Conservation (phyloP, 2,888 invertebrate species). For the Junonia oenone region DNA sequence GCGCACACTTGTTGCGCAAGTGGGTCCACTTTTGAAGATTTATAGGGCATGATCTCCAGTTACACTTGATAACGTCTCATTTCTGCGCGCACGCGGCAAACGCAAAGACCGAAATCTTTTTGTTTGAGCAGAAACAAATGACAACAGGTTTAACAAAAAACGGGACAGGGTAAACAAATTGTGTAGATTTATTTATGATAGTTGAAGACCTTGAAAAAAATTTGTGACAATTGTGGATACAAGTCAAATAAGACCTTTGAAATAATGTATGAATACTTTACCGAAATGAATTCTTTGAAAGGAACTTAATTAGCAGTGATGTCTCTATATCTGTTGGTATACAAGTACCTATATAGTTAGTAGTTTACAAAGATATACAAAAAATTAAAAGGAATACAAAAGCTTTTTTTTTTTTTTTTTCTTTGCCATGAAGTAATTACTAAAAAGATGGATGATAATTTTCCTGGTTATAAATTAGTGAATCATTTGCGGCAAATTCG, state of each 20-base stretch:
- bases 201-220: constrained; percentile 7
- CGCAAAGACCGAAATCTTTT: constrained; percentile 41
- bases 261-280: not conserved
- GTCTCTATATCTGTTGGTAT: not conserved
- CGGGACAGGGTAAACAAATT: constrained; percentile 2
- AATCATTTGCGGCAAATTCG: constrained; percentile 10
- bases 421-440: not conserved
- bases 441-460: not conserved
- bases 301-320: not conserved
- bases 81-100: constrained; percentile 44
- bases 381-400: too few species aligned
- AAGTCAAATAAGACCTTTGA: not conserved
- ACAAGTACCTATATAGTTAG: too few species aligned
- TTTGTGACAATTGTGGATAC: constrained; percentile 4
- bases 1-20: constrained; percentile 67
- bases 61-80: constrained; percentile 69
- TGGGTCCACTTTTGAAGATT: constrained; percentile 61
- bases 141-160: constrained; percentile 37
- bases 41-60: constrained; percentile 63
- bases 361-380: too few species aligned
- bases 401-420: too few species aligned
- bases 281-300: not conserved
- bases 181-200: constrained; percentile 4
- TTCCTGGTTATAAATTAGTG: not conserved
- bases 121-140: constrained; percentile 51